Percentiles rank a stretch among this genome's conserved stretches.
Conservation (phyloP, 2,797 vertebrate genomes). For the Hybognathus amarus region DNA sequence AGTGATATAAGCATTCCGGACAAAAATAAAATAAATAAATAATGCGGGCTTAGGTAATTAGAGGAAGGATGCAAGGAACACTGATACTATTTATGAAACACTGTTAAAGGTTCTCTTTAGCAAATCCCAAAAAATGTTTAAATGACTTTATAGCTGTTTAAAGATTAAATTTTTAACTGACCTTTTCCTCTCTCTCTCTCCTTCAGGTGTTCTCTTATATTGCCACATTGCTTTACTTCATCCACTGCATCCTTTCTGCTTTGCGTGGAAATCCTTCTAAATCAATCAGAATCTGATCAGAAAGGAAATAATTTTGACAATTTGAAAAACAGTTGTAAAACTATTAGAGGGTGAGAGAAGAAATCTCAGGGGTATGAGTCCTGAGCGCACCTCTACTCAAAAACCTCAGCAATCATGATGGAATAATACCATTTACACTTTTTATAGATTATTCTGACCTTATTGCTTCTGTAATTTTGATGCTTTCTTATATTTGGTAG, state of each 20-base stretch:
- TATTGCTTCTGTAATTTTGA: not conserved
- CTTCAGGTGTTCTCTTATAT: conserved; percentile 75
- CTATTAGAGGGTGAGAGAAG: not conserved
- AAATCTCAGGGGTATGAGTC: not conserved
- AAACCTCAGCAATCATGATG: not conserved
- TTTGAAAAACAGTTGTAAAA: not conserved
- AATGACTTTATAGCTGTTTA: not conserved
- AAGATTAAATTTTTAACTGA: not conserved
- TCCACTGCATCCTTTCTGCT: conserved; percentile 76
- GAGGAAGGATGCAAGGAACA: too few species aligned
- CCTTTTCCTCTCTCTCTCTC: not conserved
- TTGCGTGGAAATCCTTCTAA: conserved; percentile 78
- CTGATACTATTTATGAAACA: not conserved
- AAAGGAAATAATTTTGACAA: not conserved
- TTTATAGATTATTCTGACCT: not conserved
- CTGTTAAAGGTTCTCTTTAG: not conserved
- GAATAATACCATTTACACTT: not conserved
- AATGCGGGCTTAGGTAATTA: too few species aligned
- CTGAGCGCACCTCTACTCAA: not conserved
- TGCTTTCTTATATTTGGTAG: not conserved
- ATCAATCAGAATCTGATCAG: conserved; percentile 25
- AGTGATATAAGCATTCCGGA: too few species aligned
- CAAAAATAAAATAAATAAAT: too few species aligned
- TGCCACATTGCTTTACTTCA: conserved; percentile 74
- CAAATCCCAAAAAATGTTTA: not conserved